phyloP scores from a whole-genome alignment of 1,140 invertebrate species.

The Brachionus angularis region DNA sequence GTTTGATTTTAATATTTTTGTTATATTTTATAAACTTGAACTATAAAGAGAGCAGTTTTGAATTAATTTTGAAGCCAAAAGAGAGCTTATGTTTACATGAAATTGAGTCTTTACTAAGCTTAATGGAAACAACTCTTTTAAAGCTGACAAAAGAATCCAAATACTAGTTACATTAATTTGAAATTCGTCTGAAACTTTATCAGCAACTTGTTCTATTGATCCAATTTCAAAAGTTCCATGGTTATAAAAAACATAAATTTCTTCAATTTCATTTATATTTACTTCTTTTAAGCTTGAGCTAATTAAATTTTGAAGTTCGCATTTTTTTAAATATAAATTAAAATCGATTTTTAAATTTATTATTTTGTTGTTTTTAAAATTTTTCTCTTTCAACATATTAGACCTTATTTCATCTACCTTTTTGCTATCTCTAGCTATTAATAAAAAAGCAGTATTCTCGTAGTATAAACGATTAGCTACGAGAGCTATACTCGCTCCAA shows the following conservation, averaged over 20 bases:
- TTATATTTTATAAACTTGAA: neutral
- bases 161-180: slow-evolving; percentile 31
- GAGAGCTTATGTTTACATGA: slow-evolving; percentile 36
- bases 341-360: neutral
- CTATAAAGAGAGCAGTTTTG: slow-evolving; percentile 16
- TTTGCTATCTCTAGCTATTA: slow-evolving; percentile 18
- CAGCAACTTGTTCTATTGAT: neutral
- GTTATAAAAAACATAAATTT: slow-evolving; percentile 25
- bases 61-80: neutral
- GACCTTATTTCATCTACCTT: neutral
- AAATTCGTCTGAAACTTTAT: neutral
- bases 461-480: neutral
- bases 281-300: neutral
- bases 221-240: slow-evolving; percentile 25
- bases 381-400: no score
- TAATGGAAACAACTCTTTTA: slow-evolving; percentile 7
- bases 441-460: neutral
- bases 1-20: no score
- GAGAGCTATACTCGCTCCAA: slow-evolving; percentile 29
- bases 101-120: neutral
- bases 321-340: neutral
- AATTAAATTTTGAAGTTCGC: neutral
- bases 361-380: no score
- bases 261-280: neutral
- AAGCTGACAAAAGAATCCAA: neutral